Evolutionary conservation across 2,888 invertebrate species (phyloP), one percentile per base, ranked within the genome.

Genomic region (Dasysyrphus tricinctus): DNA sequence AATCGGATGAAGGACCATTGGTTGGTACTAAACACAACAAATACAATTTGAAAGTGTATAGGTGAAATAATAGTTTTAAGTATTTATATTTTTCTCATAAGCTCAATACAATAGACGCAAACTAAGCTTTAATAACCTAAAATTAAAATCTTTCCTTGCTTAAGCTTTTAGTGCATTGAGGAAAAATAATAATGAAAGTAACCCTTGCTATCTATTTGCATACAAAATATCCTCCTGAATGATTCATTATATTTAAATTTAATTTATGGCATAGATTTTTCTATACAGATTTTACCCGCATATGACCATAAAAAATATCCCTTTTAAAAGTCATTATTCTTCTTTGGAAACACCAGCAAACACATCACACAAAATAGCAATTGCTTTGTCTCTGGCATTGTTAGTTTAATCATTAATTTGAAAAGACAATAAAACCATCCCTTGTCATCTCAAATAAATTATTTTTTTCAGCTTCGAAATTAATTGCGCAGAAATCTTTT

Each of bases 341-440:
- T 16, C 37, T 59, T 59, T 16, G 2, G 12, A 54, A 24, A 49
- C 24, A 9, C 63, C 24, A 70, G n/a, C 39, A 37, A 11, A 56
- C 19, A 37, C 42, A 69, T 19, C 24, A 70, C 56, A 37, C 56
- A 19, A 72, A 72, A 54, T 34, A 54, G 47, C 65, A 65, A 47
- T 42, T 16, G 14, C 37, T 69, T 69, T 39, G 24, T 69, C 32
- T 54, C 29, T 37, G n/a, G 34, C 24, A 47, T 69, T 73, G 77
- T 29, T 77, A 82, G 51, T 74, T 78, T 63, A 70, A 63, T 73
- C 85, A 85, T 85, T 85, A 81, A 85, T 85, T 85, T 74, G 81
- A 69, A 51, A 77, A 78, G 81, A 81, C 79, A 81, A 85, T 85
- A 85, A 85, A 85, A 85, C 63, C 85, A 77, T 49, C 85, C 77